phyloP scores from a whole-genome alignment of 2,113 vertebrate genomes.

The Albula goreensis region DNA sequence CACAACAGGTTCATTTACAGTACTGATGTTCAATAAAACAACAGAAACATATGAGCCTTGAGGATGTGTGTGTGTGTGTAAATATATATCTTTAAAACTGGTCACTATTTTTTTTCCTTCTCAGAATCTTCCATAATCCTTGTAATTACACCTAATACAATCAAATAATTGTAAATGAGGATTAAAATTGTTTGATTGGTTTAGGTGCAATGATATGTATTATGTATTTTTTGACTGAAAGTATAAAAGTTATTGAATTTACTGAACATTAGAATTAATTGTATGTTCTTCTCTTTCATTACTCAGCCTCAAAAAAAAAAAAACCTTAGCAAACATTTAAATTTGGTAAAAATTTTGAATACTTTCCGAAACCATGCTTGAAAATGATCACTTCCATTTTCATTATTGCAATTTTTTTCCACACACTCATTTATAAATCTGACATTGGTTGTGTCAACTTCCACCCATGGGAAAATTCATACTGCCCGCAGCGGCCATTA shows the following conservation, averaged over 20 bases:
- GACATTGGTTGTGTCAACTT: slow-evolving; percentile 42
- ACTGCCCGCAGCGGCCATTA: slow-evolving; percentile 49
- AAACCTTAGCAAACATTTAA: slow-evolving; percentile 21
- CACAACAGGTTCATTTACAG: too few species aligned
- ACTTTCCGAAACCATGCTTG: slow-evolving; percentile 60
- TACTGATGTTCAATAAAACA: too few species aligned
- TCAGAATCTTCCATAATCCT: neutral
- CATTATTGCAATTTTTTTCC: slow-evolving; percentile 50
- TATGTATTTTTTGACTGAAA: too few species aligned
- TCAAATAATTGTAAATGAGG: neutral
- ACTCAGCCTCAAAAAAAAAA: too few species aligned
- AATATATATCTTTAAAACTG: neutral
- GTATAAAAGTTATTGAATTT: too few species aligned
- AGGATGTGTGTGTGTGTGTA: too few species aligned
- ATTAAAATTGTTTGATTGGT: too few species aligned
- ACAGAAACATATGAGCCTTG: neutral
- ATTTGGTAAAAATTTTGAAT: slow-evolving; percentile 53
- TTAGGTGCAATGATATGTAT: too few species aligned
- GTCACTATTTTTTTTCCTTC: neutral
- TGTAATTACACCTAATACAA: neutral
- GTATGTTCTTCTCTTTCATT: too few species aligned
- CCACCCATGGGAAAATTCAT: slow-evolving; percentile 64
- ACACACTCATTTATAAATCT: slow-evolving; percentile 53
- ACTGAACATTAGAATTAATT: too few species aligned
- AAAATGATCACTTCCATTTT: slow-evolving; percentile 18